Conservation (phyloP, 1,140 invertebrate species). For the Caenorhabditis latens region DNA sequence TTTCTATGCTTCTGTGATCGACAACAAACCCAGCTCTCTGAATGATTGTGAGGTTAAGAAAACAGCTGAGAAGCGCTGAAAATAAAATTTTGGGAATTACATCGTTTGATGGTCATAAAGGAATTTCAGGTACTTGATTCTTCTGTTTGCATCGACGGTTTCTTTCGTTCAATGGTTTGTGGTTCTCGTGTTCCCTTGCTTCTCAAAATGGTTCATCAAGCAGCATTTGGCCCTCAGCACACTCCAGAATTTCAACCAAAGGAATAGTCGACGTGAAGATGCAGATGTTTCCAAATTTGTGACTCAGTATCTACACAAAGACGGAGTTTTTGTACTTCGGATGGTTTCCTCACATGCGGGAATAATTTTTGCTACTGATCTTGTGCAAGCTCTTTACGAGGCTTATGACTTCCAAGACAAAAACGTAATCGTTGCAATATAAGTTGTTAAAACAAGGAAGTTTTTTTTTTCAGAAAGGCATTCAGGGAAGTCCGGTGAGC, state of each 20-base stretch:
- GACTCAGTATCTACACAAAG: conserved; percentile 79
- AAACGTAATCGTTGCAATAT: background rate
- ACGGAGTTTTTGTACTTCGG: conserved; percentile 80
- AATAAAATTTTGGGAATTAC: background rate
- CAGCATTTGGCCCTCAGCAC: conserved; percentile 62
- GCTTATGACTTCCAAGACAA: conserved; percentile 57
- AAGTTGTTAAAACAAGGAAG: background rate
- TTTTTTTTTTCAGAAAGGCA: background rate
- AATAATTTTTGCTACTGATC: conserved; percentile 69
- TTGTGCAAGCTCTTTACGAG: conserved; percentile 65
- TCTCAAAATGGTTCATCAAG: conserved; percentile 62
- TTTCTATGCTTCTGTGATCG: conserved; percentile 7
- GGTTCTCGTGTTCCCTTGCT: conserved; percentile 67
- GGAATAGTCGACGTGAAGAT: conserved; percentile 11
- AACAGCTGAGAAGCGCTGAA: conserved; percentile 52
- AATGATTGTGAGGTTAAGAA: conserved; percentile 48
- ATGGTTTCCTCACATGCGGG: conserved; percentile 78
- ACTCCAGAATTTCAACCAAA: conserved; percentile 55
- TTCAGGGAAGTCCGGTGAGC: conserved; percentile 27
- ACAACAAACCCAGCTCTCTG: conserved; percentile 40
- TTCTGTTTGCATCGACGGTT: conserved; percentile 78
- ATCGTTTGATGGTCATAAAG: background rate
- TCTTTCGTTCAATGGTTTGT: conserved; percentile 75
- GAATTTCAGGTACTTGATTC: conserved; percentile 59
- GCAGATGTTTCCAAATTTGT: conserved; percentile 76